phyloP scores from a whole-genome alignment of 2,797 vertebrate genomes.

The Phrynocephalus forsythii region DNA sequence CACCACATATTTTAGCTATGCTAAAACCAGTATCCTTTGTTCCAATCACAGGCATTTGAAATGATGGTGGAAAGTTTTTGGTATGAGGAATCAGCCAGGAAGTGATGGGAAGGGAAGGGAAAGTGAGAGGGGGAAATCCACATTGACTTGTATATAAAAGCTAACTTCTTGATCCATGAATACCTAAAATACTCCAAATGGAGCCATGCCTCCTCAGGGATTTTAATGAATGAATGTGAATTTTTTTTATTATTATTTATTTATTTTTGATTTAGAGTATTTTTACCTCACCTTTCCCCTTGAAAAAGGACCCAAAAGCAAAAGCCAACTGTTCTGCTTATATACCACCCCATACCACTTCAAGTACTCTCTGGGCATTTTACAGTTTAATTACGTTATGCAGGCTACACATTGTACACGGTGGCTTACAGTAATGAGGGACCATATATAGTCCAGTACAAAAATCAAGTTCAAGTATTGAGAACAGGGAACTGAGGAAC shows the following conservation, averaged over 20 bases:
- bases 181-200: conserved; percentile 17
- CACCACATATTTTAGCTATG: neutral
- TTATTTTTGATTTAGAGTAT: too few relatives aligned
- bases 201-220: conserved; percentile 15
- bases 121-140: neutral
- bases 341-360: too few relatives aligned
- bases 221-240: conserved; percentile 20
- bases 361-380: too few relatives aligned
- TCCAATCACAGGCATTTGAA: neutral
- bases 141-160: conserved; percentile 22
- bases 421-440: too few relatives aligned
- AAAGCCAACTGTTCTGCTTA: too few relatives aligned
- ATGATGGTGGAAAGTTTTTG: neutral
- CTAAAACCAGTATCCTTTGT: neutral
- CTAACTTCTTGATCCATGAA: conserved; percentile 12
- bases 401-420: too few relatives aligned
- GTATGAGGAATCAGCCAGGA: neutral
- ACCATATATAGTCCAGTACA: too few relatives aligned
- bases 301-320: too few relatives aligned
- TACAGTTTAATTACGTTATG: too few relatives aligned
- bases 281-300: too few relatives aligned
- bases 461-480: too few relatives aligned
- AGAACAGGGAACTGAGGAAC: too few relatives aligned
- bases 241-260: neutral
- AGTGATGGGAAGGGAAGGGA: neutral